Base-by-base conservation (phyloP, 2,888 invertebrate genomes). In the Acrobeloides nanus region DNA sequence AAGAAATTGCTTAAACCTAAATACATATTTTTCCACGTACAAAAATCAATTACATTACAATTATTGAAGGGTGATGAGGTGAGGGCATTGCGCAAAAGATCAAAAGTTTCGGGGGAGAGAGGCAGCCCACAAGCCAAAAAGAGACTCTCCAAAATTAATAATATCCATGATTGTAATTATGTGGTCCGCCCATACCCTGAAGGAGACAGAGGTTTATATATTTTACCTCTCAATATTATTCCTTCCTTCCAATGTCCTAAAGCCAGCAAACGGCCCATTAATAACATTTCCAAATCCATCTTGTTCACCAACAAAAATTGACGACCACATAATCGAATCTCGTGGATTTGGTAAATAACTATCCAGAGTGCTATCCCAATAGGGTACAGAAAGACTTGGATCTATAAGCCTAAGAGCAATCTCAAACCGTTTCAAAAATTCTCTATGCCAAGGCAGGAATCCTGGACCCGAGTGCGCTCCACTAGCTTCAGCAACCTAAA, bases 301-400 rank as follows among this genome's bases (percentile, higher is more conserved):
- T 3, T 12, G 33, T 40, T 58, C 53, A 21, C 66, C 66, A 50
- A 61, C 51, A 42, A 66, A 66, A 26, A 51, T 15, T 2, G 53
- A 50, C 18, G 61, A 54, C 38, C 61, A 66, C 48, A 68, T 56
- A 42, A 68, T 68, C 1, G 68, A 68, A 33, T 68, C 68, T 17
- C 62, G 33, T 1, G 68, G 62, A 41, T 66, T 60, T 3, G 68
- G 68, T 1, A 68, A 53, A 27, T 68, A 65, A 6, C 49, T 52
- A 23, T 68, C 68, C 23, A 68, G 33, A 0, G 66, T 66, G 0
- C 60, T 61, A 56, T 76, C 75, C 74, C 75, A 76, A 53, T 75
- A 76, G 2, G 75, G 75, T 27, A 75, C 54, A 10, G 70, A 64
- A 7, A 76, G 64, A 25, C 58, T 55, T 1, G 75, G 74, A n/a